These are phyloP conservation scores for Centruroides vittatus DNA, from an alignment of 1,140 invertebrate genomes.

Conservation along the genomic window DNA sequence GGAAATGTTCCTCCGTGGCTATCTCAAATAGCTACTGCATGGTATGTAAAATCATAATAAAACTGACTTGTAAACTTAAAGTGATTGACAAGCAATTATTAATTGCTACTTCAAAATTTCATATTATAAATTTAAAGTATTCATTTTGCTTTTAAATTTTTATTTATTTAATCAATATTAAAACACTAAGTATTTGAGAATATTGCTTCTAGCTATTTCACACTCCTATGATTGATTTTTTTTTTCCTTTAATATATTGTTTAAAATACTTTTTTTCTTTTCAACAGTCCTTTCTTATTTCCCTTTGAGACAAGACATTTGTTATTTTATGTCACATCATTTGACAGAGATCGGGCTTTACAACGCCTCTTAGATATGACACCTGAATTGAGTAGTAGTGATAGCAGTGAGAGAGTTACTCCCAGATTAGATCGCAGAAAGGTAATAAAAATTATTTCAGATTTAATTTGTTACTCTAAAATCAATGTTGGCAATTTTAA, in stretches of 20 bases:
- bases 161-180: too few relatives aligned
- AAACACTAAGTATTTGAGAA: too few relatives aligned
- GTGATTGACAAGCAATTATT: too few relatives aligned
- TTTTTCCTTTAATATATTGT: too few relatives aligned
- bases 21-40: conserved; percentile 79
- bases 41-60: conserved; percentile 38
- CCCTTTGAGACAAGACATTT: conserved; percentile 93
- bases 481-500: neutral
- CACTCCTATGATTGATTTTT: too few relatives aligned
- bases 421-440: conserved; percentile 74
- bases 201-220: too few relatives aligned
- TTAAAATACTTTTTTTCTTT: conserved; percentile 17
- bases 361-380: conserved; percentile 79
- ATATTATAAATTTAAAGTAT: too few relatives aligned
- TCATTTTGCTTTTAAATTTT: too few relatives aligned
- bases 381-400: conserved; percentile 53
- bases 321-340: conserved; percentile 89
- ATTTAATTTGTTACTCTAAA: too few relatives aligned
- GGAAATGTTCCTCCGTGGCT: conserved; percentile 92
- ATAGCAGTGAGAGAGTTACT: conserved; percentile 72
- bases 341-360: conserved; percentile 86
- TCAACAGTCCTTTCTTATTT: conserved; percentile 69
- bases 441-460: conserved; percentile 16
- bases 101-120: too few relatives aligned
- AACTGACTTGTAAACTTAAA: too few relatives aligned